Evolutionary conservation across 1,140 invertebrate species (phyloP).

Genomic region (Scaptomyza pallida): DNA sequence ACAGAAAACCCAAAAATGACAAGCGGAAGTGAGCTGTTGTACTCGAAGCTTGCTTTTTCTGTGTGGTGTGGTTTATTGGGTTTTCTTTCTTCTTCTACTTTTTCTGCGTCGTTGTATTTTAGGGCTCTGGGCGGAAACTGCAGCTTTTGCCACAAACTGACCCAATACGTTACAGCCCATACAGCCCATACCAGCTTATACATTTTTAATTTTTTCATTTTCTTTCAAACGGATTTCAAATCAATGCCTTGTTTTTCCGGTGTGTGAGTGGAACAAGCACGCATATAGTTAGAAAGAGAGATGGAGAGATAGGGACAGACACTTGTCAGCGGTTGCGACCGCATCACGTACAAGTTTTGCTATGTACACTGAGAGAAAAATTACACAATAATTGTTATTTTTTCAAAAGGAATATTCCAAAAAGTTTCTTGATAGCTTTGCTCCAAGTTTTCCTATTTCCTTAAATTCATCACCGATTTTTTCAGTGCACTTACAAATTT

Average conservation of each 20-base stretch:
- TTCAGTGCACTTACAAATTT: conserved; percentile 8
- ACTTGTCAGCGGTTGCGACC: conserved; percentile 55
- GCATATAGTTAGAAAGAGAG: too few relatives aligned
- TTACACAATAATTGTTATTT: too few relatives aligned
- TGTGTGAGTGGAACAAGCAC: conserved; percentile 8
- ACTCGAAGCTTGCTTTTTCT: conserved; percentile 29
- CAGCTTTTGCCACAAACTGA: conserved; percentile 64
- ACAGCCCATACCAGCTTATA: conserved; percentile 45
- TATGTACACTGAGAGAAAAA: conserved; percentile 11
- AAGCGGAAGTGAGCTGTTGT: conserved; percentile 60
- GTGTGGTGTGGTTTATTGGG: neutral
- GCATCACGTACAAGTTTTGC: conserved; percentile 54
- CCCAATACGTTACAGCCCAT: too few relatives aligned
- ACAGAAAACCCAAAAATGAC: conserved; percentile 63
- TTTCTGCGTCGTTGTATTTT: neutral
- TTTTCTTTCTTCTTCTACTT: neutral
- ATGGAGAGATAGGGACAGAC: conserved; percentile 1
- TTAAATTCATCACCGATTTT: too few relatives aligned
- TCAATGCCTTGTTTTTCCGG: conserved; percentile 57
- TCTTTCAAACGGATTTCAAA: conserved; percentile 71
- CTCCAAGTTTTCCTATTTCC: too few relatives aligned
- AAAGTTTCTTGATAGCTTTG: too few relatives aligned
- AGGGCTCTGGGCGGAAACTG: conserved; percentile 60
- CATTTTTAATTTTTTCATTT: conserved; percentile 77
- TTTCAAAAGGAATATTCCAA: too few relatives aligned